phyloP scores from a whole-genome alignment of 2,888 invertebrate species.

The Amphipyra berbera region DNA sequence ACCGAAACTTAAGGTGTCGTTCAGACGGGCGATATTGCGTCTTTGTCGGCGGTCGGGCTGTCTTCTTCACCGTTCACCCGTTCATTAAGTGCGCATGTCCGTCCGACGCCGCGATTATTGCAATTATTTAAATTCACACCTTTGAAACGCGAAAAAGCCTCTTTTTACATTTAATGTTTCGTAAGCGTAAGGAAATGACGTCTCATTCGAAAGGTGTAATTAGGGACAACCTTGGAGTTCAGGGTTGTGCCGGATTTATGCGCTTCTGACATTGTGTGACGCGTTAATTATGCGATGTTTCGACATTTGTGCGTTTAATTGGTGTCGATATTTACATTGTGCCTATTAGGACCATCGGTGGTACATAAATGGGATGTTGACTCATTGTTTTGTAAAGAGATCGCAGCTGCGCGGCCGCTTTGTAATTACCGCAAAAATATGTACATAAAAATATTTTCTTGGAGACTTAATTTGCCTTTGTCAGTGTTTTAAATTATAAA shows the following conservation, averaged over 20 bases:
- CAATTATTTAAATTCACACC: constrained; percentile 90
- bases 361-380: constrained; percentile 55
- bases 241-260: constrained; percentile 80
- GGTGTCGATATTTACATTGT: constrained; percentile 61
- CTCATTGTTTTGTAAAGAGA: constrained; percentile 54
- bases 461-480: constrained; percentile 38
- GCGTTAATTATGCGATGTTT: constrained; percentile 82
- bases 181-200: constrained; percentile 88
- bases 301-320: constrained; percentile 68
- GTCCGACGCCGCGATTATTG: constrained; percentile 84
- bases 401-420: constrained; percentile 53
- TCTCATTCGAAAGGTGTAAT: constrained; percentile 89
- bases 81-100: constrained; percentile 88
- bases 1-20: constrained; percentile 51
- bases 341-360: constrained; percentile 58
- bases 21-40: constrained; percentile 55
- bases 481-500: constrained; percentile 17
- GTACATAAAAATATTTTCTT: constrained; percentile 42
- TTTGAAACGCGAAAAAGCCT: constrained; percentile 86
- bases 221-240: constrained; percentile 85
- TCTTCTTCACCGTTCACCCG: constrained; percentile 81
- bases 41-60: constrained; percentile 71
- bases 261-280: constrained; percentile 79
- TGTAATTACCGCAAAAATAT: constrained; percentile 44
- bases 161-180: constrained; percentile 88